Base-by-base conservation (phyloP, 1,140 invertebrate species). In the Daktulosphaira vitifoliae region DNA sequence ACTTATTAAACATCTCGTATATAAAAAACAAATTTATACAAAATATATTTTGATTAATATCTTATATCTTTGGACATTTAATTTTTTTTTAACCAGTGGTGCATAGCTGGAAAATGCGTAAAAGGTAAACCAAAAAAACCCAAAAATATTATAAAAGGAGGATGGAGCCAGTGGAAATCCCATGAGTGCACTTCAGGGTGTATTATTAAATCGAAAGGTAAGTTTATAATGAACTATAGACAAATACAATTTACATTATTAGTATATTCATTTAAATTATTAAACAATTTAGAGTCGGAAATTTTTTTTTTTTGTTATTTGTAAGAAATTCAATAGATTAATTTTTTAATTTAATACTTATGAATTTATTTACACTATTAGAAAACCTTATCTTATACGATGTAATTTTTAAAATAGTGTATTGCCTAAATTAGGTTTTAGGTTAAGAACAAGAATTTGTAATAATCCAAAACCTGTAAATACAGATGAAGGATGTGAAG, bases 151-250 rank as follows among this genome's bases (percentile, higher is more conserved):
- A 71, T 76, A n/a, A 72, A 73, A 48, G 78, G 77, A 5, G 81
- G 78, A 2, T 87, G 85, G 86, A 77, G 80, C 54, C 74, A 77
- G 0, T 88, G 86, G 86, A 68, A 51, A 16, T 38, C 38, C 16
- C 75, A 74, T 6, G 71, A 77, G 26, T 89, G 87, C 70, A 76
- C 70, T 2, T 88, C 85, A 1, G 86, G 82, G 6, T 89, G 87
- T 69, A 78, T 86, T 0, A 67, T 76, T n/a, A 79, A 80, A 42
- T 79, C 81, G 0, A 79, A 76, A 69, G 84, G 75, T 75, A 49
- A 26, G 33, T 53, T 7, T 9, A 15, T 33, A 59, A 33, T 33
- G 29, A 66, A 67, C 64, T 65, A 54, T 9, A 66, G 25, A n/a
- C 20, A 5, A 25, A 51, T 16, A 51, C n/a, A n/a, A n/a, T n/a